phyloP scores from a whole-genome alignment of 2,797 vertebrate genomes.

The Danio albolineatus region DNA sequence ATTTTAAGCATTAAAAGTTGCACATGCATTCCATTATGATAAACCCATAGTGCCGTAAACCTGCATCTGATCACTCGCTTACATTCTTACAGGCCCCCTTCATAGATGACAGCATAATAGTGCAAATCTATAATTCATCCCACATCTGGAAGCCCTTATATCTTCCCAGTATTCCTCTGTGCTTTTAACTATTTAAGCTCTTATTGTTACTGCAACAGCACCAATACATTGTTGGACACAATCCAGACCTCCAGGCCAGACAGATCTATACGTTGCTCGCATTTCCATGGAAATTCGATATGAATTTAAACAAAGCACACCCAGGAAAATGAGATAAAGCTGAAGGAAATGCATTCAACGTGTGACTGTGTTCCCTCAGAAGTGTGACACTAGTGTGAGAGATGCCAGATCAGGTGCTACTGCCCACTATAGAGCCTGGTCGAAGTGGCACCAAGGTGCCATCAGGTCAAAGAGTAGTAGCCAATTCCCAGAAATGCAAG shows the following conservation, averaged over 20 bases:
- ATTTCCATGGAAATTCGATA: constrained; percentile 9
- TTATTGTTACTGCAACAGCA: constrained; percentile 28
- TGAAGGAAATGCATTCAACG: constrained; percentile 10
- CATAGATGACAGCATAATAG: constrained; percentile 36
- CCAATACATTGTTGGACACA: constrained; percentile 9
- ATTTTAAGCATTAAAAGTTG: constrained; percentile 2
- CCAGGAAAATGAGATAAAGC: neutral
- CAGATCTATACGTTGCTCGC: constrained; percentile 4
- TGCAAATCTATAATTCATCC: constrained; percentile 22
- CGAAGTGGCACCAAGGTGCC: constrained; percentile 54
- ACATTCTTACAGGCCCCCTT: constrained; percentile 12
- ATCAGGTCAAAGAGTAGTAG: constrained; percentile 42
- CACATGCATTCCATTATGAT: neutral
- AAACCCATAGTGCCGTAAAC: neutral
- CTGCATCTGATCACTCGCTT: neutral
- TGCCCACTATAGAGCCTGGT: constrained; percentile 47
- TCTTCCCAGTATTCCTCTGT: constrained; percentile 32
- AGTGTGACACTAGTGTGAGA: constrained; percentile 48
- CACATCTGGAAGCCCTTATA: constrained; percentile 51
- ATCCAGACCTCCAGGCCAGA: constrained; percentile 25
- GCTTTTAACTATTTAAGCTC: constrained; percentile 1
- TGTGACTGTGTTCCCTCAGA: constrained; percentile 20
- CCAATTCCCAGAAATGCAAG: constrained; percentile 48
- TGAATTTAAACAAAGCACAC: neutral
- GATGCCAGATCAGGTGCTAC: constrained; percentile 42